Base-by-base conservation (phyloP, 2,888 invertebrate genomes). In the Yponomeuta evonymella region DNA sequence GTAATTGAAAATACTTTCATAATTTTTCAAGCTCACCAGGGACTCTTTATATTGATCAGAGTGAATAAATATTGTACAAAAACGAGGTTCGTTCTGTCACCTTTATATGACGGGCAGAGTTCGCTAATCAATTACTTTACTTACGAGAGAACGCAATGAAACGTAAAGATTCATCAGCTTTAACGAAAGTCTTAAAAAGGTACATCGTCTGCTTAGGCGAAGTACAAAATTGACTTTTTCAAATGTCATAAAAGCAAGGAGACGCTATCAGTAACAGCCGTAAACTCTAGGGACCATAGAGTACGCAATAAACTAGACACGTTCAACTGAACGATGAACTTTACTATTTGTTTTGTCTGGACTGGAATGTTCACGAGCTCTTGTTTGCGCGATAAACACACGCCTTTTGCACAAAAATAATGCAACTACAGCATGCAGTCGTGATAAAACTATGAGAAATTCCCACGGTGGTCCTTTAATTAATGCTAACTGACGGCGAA, bases 301-400 rank as follows among this genome's bases (percentile, higher is more conserved):
- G 12, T 15, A 58, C 51, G 51, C 2, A 58, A 58, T 58, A 58
- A 15, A 58, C 51, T 58, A 58, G 51, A 58, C 51, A 58, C 5
- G 51, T 58, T 58, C 51, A 58, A 58, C 51, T 58, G 51, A 58
- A 58, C 51, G 51, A 15, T 58, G 51, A 12, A 58, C 51, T 58
- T 58, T 58, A 43, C 43, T 58, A 58, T 58, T 58, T 58, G 51
- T 58, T 58, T 58, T 58, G 51, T 58, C 51, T 58, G 15, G 51
- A 58, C 3, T 1, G 15, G 51, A 58, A 0, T 1, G 15, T 1
- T 58, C 51, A 58, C 12, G 51, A 58, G 15, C 15, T 58, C 15
- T 2, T 15, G 51, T 15, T 58, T 58, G 15, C 8, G 51, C 15
- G 12, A 3, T 58, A 58, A 12, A 58, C 51, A 58, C 51, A 58